Evolutionary conservation across 2,113 vertebrate genomes (phyloP).

Genomic region (Phodopus roborovskii): DNA sequence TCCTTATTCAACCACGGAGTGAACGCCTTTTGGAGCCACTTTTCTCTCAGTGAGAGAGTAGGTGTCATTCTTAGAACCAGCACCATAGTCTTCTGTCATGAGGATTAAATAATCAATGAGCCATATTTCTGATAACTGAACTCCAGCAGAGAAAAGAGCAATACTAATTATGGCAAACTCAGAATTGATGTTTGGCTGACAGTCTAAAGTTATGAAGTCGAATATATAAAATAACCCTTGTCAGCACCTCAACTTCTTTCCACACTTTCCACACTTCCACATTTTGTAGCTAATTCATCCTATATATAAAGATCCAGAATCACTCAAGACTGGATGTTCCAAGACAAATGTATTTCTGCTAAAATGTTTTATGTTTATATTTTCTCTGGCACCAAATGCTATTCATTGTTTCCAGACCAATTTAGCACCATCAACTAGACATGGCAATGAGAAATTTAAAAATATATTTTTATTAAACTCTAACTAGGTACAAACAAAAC

Average conservation of each 20-base stretch:
- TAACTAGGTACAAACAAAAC: slow-evolving; percentile 6
- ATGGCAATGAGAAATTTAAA: neutral
- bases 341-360: neutral
- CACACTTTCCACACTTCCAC: neutral
- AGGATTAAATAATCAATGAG: slow-evolving; percentile 11
- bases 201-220: slow-evolving; percentile 52
- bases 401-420: neutral
- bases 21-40: neutral
- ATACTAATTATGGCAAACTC: slow-evolving; percentile 29
- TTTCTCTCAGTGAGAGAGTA: neutral
- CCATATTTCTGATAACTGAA: slow-evolving; percentile 10
- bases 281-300: slow-evolving; percentile 21
- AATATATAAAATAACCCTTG: slow-evolving; percentile 53
- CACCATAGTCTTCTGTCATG: slow-evolving; percentile 3
- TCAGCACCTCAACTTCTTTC: slow-evolving; percentile 24
- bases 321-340: neutral
- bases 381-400: slow-evolving; percentile 23
- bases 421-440: slow-evolving; percentile 34
- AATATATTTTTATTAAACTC: slow-evolving; percentile 27
- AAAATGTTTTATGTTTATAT: slow-evolving; percentile 36
- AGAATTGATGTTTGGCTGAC: slow-evolving; percentile 53
- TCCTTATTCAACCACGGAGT: slow-evolving; percentile 1
- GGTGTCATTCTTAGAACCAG: neutral
- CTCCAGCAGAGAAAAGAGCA: slow-evolving; percentile 2
- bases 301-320: neutral